phyloP scores from a whole-genome alignment of 2,888 invertebrate species.

The Anthophora plumipes region DNA sequence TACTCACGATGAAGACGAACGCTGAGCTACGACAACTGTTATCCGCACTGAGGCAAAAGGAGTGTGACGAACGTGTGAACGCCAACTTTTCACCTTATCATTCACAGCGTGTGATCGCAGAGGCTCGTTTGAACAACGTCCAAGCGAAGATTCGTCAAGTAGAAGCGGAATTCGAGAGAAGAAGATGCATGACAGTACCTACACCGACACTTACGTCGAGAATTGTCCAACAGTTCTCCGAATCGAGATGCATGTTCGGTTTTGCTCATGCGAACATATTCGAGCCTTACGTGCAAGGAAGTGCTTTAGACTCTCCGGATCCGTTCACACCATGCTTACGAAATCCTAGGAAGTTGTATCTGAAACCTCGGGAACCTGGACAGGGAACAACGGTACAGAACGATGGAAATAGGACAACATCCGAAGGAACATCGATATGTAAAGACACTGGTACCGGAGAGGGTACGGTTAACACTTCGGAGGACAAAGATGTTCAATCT shows the following conservation, averaged over 20 bases:
- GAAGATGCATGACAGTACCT: constrained; percentile 59
- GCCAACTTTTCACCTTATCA: constrained; percentile 77
- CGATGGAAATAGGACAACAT: neutral
- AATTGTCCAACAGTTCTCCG: constrained; percentile 59
- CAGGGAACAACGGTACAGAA: constrained; percentile 72
- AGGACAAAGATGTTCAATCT: constrained; percentile 22
- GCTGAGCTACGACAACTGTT: constrained; percentile 79
- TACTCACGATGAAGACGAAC: constrained; percentile 76
- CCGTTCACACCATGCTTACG: constrained; percentile 73
- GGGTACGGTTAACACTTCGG: neutral
- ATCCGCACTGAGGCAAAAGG: constrained; percentile 75
- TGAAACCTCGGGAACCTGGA: constrained; percentile 77
- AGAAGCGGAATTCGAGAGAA: constrained; percentile 77
- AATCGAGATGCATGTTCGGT: constrained; percentile 38
- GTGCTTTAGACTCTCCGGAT: constrained; percentile 71
- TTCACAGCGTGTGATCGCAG: constrained; percentile 77
- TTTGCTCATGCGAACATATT: constrained; percentile 43
- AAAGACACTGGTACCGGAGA: constrained; percentile 25
- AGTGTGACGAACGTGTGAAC: constrained; percentile 80
- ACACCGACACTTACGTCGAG: constrained; percentile 47
- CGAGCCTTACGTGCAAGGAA: constrained; percentile 16
- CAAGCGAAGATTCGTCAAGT: constrained; percentile 79
- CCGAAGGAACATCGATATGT: neutral
- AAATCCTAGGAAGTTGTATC: constrained; percentile 74
- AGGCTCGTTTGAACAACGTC: constrained; percentile 75